Percentiles rank a stretch among this genome's conserved stretches.
phyloP scores from a whole-genome alignment of 2,888 invertebrate species.

The Tanytarsus gracilentus region DNA sequence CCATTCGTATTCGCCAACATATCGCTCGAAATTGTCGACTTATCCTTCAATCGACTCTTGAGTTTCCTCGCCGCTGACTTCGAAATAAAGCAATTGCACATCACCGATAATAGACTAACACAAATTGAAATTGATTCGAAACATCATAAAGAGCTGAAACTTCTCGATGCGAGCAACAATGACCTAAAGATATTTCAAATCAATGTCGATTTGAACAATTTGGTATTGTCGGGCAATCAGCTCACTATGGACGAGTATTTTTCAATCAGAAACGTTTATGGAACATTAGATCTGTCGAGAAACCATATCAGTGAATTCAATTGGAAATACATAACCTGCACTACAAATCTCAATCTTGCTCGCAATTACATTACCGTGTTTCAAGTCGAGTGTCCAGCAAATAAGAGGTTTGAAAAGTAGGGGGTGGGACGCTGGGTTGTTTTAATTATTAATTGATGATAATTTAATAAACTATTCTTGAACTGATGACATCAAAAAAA shows the following conservation, averaged over 20 bases:
- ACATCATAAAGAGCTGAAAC: slow-evolving; percentile 15
- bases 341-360: slow-evolving; percentile 14
- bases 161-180: slow-evolving; percentile 10
- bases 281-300: slow-evolving; percentile 15
- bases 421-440: too few species aligned
- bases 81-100: slow-evolving; percentile 1
- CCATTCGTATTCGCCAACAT: slow-evolving; percentile 14
- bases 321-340: slow-evolving; percentile 19
- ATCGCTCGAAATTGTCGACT: slow-evolving; percentile 6
- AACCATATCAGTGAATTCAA: slow-evolving; percentile 22
- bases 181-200: slow-evolving; percentile 12
- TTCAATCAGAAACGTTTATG: slow-evolving; percentile 15
- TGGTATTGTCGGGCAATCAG: slow-evolving; percentile 13
- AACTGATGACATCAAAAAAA: too few species aligned
- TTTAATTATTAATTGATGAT: too few species aligned
- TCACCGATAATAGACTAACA: slow-evolving; percentile 8
- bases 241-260: slow-evolving; percentile 18
- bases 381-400: neutral
- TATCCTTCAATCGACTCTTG: slow-evolving; percentile 11
- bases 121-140: slow-evolving; percentile 8
- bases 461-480: too few species aligned
- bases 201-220: slow-evolving; percentile 18
- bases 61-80: slow-evolving; percentile 11
- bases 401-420: too few species aligned
- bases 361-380: slow-evolving; percentile 6